These are phyloP conservation scores for Rhinichthys osculus DNA, from an alignment of 2,797 vertebrate species.

Conservation along the genomic window DNA sequence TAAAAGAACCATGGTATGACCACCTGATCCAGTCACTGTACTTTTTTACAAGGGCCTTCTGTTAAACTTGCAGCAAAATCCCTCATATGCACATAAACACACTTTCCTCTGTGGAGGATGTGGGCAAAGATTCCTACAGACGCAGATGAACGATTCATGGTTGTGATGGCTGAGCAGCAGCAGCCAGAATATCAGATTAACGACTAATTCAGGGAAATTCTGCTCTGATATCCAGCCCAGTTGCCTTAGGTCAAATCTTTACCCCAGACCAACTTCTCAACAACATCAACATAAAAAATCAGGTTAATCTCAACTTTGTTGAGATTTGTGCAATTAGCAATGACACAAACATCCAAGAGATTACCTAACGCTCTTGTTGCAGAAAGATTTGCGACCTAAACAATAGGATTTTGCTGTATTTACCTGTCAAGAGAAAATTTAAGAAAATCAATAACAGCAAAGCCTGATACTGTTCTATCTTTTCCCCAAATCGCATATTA, in stretches of 20 bases:
- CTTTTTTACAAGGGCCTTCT: not conserved
- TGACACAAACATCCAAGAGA: constrained; percentile 26
- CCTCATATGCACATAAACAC: not conserved
- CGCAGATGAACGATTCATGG: constrained; percentile 26
- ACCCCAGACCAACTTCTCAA: constrained; percentile 17
- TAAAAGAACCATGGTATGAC: not conserved
- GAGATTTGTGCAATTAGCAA: constrained; percentile 43
- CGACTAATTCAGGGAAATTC: constrained; percentile 36
- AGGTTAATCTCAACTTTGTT: constrained; percentile 44
- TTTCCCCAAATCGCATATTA: not conserved
- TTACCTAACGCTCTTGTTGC: not conserved
- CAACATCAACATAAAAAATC: constrained; percentile 18
- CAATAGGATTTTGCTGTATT: constrained; percentile 41
- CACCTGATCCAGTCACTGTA: not conserved
- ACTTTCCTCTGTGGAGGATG: constrained; percentile 18
- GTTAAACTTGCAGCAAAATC: too few species aligned
- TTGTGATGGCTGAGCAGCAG: constrained; percentile 8
- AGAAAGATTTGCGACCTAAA: constrained; percentile 35
- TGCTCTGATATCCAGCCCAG: not conserved
- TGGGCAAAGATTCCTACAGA: constrained; percentile 26
- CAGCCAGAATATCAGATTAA: constrained; percentile 46
- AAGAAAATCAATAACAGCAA: constrained; percentile 37
- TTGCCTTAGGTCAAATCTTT: constrained; percentile 30
- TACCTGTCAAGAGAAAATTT: constrained; percentile 18
- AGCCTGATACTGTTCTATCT: not conserved